phyloP scores from a whole-genome alignment of 2,888 invertebrate genomes.

The Tenthredo distinguenda region DNA sequence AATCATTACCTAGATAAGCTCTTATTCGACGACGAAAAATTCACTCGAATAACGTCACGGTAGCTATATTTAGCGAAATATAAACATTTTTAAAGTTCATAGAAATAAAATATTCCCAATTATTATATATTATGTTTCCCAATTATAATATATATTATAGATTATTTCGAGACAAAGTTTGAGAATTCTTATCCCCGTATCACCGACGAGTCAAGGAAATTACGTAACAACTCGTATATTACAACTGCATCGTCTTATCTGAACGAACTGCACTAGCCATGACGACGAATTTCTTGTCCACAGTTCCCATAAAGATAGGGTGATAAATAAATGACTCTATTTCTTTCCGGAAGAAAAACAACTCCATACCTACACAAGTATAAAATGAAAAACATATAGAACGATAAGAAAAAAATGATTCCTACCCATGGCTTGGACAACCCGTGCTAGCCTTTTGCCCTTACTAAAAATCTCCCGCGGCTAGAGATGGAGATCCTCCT shows the following conservation, averaged over 20 bases:
- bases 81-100: no score
- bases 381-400: background rate
- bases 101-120: no score
- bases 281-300: background rate
- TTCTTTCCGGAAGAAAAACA: background rate
- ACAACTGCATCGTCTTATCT: slow-evolving; percentile 19
- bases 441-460: background rate
- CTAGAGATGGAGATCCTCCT: background rate
- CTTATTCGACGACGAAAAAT: background rate
- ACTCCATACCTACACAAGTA: background rate
- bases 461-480: no score
- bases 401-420: background rate
- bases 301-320: background rate
- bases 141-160: background rate
- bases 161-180: background rate
- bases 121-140: background rate
- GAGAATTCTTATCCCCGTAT: background rate
- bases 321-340: background rate
- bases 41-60: background rate
- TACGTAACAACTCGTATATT: background rate
- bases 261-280: background rate
- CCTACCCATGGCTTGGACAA: background rate
- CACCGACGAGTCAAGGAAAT: background rate
- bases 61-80: no score
- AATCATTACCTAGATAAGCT: background rate